Conservation (phyloP, 2,113 vertebrate genomes). For the Anhinga anhinga region DNA sequence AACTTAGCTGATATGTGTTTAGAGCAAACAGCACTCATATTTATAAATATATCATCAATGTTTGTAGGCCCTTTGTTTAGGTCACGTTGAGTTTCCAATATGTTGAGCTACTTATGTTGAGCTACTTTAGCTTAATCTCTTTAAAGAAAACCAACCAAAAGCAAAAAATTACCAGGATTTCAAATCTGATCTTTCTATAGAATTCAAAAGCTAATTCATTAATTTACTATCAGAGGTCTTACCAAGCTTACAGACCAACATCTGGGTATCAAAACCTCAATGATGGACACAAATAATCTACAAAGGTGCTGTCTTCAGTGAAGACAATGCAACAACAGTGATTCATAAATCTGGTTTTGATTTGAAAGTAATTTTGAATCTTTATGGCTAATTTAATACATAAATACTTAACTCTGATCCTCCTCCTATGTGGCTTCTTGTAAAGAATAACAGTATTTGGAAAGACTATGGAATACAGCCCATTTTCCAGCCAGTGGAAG, state of each 20-base stretch:
- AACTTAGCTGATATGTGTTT: not conserved
- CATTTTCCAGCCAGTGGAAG: constrained; percentile 10
- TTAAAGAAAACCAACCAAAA: not conserved
- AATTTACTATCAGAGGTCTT: not conserved
- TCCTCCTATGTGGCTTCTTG: not conserved
- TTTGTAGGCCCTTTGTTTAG: not conserved
- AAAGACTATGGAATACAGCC: not conserved
- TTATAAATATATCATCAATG: not conserved
- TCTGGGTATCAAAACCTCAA: not conserved
- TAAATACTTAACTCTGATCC: constrained; percentile 1
- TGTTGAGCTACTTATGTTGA: not conserved
- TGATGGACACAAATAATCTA: not conserved
- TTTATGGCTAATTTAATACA: not conserved
- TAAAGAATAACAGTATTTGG: not conserved
- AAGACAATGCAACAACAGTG: not conserved
- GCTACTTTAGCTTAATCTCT: not conserved
- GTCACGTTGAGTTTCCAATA: not conserved
- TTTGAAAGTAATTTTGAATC: constrained; percentile 26
- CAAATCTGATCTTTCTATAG: not conserved
- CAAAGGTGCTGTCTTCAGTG: not conserved
- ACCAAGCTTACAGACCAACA: not conserved
- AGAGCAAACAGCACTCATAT: not conserved
- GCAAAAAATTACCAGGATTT: not conserved
- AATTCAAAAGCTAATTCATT: not conserved
- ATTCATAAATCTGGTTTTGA: constrained; percentile 8